A percentile compares a stretch with the other conserved stretches of the same genome.
Conservation (phyloP, 1,140 invertebrate species). For the Antheraea mylitta region DNA sequence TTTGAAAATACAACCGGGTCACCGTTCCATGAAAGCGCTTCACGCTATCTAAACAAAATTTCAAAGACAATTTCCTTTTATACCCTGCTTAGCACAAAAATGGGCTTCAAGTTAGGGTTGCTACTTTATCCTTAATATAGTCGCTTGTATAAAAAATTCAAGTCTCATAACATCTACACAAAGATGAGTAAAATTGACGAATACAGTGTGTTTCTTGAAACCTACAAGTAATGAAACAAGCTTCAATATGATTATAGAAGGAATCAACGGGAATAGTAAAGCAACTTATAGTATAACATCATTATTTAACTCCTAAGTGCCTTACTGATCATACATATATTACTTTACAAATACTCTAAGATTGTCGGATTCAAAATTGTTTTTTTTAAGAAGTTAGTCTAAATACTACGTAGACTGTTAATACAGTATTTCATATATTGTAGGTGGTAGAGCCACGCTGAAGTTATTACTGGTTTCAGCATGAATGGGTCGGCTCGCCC, state of each 20-base stretch:
- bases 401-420: too few relatives aligned
- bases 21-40: constrained; percentile 5
- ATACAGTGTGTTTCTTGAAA: not conserved
- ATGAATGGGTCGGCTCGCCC: too few relatives aligned
- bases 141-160: not conserved
- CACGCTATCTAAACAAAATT: constrained; percentile 14
- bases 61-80: constrained; percentile 19
- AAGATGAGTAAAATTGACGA: not conserved
- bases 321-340: too few relatives aligned
- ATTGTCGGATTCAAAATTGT: too few relatives aligned
- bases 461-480: too few relatives aligned
- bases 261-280: not conserved
- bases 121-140: not conserved
- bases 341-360: too few relatives aligned
- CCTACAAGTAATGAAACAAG: not conserved
- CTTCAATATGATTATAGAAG: not conserved
- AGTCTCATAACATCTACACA: not conserved
- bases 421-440: too few relatives aligned
- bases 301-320: too few relatives aligned
- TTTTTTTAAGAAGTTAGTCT: too few relatives aligned
- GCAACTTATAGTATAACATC: too few relatives aligned
- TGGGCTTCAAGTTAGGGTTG: constrained; percentile 7
- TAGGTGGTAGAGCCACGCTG: too few relatives aligned
- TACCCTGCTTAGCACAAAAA: constrained; percentile 13
- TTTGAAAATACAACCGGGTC: constrained; percentile 4